phyloP scores from a whole-genome alignment of 1,140 invertebrate genomes.

The Bombus huntii region DNA sequence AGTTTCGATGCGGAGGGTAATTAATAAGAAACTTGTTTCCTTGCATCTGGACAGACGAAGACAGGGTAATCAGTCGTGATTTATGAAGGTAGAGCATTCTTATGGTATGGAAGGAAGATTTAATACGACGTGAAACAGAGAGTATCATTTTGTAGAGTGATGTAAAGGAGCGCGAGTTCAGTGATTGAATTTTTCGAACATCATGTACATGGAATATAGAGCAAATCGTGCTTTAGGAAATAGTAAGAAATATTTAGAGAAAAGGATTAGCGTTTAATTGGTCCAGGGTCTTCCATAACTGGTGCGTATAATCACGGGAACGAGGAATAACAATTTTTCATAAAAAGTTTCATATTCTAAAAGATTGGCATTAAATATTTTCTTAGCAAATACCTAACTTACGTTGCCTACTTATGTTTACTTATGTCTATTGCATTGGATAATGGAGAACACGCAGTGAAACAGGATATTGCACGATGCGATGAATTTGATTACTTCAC shows the following conservation, averaged over 20 bases:
- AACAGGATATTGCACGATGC: background rate
- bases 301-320: no score
- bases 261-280: no score
- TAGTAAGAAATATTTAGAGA: no score
- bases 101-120: background rate
- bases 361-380: background rate
- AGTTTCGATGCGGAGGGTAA: conserved; percentile 16
- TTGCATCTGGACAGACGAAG: conserved; percentile 23
- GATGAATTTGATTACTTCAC: background rate
- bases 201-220: background rate
- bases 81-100: conserved; percentile 6
- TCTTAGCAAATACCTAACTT: background rate
- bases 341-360: background rate
- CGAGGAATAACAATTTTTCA: no score
- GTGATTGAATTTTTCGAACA: background rate
- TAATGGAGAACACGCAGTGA: background rate
- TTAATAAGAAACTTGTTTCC: conserved; percentile 31
- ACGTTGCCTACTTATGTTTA: background rate
- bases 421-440: background rate
- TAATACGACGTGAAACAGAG: background rate
- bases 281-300: no score
- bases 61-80: conserved; percentile 27
- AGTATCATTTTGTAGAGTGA: background rate
- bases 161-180: background rate
- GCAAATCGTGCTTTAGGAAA: background rate